These are phyloP conservation scores for Muntiacus reevesi DNA, from an alignment of 2,113 vertebrate genomes.

Conservation along the genomic window DNA sequence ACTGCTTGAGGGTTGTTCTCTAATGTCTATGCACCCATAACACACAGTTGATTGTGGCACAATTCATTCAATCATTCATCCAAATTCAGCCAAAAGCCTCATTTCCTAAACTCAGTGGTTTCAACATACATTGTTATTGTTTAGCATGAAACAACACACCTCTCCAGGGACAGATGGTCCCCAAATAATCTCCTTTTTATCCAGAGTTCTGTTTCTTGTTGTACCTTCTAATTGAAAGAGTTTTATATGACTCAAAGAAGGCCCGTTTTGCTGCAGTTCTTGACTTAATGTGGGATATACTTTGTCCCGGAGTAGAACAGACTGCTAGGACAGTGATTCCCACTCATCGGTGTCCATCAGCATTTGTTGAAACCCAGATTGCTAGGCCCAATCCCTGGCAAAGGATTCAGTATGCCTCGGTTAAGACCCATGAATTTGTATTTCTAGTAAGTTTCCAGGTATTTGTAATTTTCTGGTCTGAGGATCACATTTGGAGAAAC, in stretches of 20 bases:
- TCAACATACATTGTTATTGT: neutral
- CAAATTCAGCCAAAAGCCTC: neutral
- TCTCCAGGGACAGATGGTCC: neutral
- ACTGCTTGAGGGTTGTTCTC: neutral
- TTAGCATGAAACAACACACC: neutral
- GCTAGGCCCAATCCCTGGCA: rapidly evolving
- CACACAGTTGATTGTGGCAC: neutral
- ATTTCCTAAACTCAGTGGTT: neutral
- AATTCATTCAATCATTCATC: neutral
- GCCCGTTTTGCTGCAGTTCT: neutral
- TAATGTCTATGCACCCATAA: neutral
- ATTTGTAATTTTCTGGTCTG: neutral
- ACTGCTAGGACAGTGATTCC: neutral
- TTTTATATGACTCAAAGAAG: neutral
- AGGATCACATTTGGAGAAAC: neutral
- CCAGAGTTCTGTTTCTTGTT: neutral
- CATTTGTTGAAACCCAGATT: neutral
- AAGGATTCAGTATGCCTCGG: neutral
- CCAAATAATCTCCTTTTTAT: neutral
- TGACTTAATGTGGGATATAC: neutral
- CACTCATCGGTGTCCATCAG: neutral
- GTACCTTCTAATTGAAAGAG: neutral
- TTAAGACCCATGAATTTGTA: neutral
- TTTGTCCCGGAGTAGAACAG: neutral
- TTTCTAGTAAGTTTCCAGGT: neutral